Conservation (phyloP, 1,140 invertebrate genomes). For the Chironomus tepperi region DNA sequence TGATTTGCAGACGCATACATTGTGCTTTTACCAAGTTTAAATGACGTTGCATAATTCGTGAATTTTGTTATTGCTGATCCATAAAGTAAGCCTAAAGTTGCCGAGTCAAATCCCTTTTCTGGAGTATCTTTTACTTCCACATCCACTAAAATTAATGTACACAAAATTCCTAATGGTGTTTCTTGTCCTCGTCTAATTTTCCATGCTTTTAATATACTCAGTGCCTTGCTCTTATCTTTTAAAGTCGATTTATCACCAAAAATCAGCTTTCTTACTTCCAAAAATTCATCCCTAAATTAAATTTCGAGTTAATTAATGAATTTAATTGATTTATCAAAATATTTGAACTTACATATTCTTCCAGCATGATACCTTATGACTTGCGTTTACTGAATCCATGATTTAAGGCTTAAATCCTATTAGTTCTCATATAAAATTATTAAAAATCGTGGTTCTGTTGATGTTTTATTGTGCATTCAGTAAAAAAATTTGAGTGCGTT, state of each 20-base stretch:
- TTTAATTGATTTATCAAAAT: background rate
- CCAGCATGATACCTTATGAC: background rate
- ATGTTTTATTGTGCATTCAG: background rate
- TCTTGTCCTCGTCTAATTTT: conserved; percentile 31
- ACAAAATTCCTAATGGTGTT: conserved; percentile 37
- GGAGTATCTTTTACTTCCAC: conserved; percentile 30
- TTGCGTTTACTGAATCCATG: background rate
- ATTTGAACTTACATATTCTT: conserved; percentile 25
- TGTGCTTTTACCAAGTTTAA: conserved; percentile 30
- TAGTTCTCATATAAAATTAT: no score
- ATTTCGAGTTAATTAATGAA: background rate
- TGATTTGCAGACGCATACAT: conserved; percentile 37
- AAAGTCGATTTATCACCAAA: conserved; percentile 28
- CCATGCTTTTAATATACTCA: conserved; percentile 34
- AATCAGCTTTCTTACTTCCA: conserved; percentile 31
- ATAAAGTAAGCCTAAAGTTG: conserved; percentile 31
- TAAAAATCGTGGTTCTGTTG: no score
- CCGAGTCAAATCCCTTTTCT: conserved; percentile 24
- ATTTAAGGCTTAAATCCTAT: no score
- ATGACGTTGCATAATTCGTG: conserved; percentile 34
- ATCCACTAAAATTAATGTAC: conserved; percentile 33
- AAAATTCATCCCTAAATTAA: conserved; percentile 32
- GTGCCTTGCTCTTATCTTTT: conserved; percentile 27
- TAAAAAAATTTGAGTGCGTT: no score
- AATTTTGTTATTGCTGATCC: conserved; percentile 33